Evolutionary conservation across 1,140 invertebrate genomes (phyloP).

Genomic region (Drosophila lowei): DNA sequence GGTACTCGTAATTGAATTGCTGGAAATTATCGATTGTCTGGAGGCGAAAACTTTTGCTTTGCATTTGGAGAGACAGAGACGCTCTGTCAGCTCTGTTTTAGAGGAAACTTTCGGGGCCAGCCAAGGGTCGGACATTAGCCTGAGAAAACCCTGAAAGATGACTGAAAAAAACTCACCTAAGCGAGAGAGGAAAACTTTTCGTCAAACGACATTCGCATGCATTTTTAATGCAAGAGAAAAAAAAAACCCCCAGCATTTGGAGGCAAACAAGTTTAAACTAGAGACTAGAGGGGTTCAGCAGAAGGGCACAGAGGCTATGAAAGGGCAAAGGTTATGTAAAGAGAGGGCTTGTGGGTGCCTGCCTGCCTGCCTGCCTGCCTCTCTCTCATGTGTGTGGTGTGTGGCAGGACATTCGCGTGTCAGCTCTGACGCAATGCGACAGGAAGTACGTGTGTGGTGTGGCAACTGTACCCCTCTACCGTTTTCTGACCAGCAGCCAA

Average conservation of each 20-base stretch:
- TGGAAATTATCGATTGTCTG: slow-evolving; percentile 60
- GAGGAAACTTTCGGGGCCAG: slow-evolving; percentile 30
- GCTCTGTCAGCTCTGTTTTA: not conserved
- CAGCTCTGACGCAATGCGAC: slow-evolving; percentile 66
- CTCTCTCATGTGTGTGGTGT: slow-evolving; percentile 1
- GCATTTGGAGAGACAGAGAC: no score
- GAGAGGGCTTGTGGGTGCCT: slow-evolving; percentile 1
- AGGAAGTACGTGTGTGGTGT: slow-evolving; percentile 20
- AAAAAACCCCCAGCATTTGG: slow-evolving; percentile 45
- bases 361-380: not conserved
- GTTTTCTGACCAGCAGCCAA: slow-evolving; percentile 38
- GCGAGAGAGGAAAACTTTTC: slow-evolving; percentile 38
- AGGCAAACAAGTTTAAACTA: slow-evolving; percentile 51
- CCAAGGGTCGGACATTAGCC: slow-evolving; percentile 1
- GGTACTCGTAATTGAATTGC: slow-evolving; percentile 30
- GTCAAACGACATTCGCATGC: slow-evolving; percentile 62
- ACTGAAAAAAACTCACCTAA: slow-evolving; percentile 1
- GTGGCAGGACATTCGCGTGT: slow-evolving; percentile 23
- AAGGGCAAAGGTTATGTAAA: not conserved
- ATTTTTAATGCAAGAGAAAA: slow-evolving; percentile 71
- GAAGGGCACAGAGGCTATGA: slow-evolving; percentile 8
- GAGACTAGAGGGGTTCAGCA: slow-evolving; percentile 20
- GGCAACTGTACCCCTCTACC: not conserved
- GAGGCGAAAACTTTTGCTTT: not conserved
- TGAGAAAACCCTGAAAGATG: no score